A percentile compares a stretch with the other conserved stretches of the same genome.
phyloP scores from a whole-genome alignment of 2,888 invertebrate genomes.

The Steinernema hermaphroditum region DNA sequence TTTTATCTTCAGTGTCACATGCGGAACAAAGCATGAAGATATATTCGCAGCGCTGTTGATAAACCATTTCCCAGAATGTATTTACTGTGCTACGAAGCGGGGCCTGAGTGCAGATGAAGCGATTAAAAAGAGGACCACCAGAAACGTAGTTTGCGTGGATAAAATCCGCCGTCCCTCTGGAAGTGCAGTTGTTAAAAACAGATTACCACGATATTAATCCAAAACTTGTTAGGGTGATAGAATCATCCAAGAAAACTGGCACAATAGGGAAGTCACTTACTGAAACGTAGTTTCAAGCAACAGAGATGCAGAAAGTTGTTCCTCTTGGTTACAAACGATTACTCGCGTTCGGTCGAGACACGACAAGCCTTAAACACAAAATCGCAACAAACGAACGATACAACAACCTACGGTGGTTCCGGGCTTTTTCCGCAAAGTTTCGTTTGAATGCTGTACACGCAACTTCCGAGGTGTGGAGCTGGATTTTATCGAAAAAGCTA shows the following conservation, averaged over 20 bases:
- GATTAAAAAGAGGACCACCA: constrained; percentile 63
- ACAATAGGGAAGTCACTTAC: too few species aligned
- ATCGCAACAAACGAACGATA: neutral
- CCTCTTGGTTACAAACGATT: neutral
- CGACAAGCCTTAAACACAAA: neutral
- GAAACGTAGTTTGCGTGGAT: constrained; percentile 61
- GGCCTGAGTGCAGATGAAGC: constrained; percentile 62
- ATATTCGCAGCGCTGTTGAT: constrained; percentile 42
- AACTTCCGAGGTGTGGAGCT: constrained; percentile 50
- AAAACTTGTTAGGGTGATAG: too few species aligned
- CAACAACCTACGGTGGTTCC: constrained; percentile 46
- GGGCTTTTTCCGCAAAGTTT: constrained; percentile 57
- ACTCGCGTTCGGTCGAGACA: constrained; percentile 35
- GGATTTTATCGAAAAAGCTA: constrained; percentile 52
- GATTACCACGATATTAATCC: too few species aligned
- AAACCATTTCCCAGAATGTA: constrained; percentile 61
- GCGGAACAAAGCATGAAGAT: constrained; percentile 63
- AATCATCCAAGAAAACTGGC: neutral
- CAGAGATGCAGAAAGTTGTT: neutral
- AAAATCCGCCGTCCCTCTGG: constrained; percentile 58
- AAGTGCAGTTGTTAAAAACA: too few species aligned
- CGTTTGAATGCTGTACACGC: constrained; percentile 56
- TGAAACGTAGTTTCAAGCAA: neutral
- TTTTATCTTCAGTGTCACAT: constrained; percentile 43
- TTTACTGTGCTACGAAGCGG: constrained; percentile 52